Conservation (phyloP, 2,888 invertebrate genomes). For the Cryptus armator region DNA sequence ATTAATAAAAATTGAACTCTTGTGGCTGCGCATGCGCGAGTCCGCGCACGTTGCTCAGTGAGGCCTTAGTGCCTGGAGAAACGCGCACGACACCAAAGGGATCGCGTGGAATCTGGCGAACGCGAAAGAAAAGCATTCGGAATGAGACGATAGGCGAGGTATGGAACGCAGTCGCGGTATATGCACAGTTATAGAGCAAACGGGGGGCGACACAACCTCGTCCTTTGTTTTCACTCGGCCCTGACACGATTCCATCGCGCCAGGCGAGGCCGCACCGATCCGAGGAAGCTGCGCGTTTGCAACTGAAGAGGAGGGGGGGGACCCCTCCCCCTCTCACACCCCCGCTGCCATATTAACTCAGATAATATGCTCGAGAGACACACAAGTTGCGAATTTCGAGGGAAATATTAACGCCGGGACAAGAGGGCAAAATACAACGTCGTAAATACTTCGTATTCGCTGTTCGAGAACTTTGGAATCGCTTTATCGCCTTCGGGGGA, state of each 20-base stretch:
- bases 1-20: background rate
- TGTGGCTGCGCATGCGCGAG: background rate
- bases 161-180: background rate
- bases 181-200: background rate
- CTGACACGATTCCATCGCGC: slow-evolving; percentile 58
- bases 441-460: background rate
- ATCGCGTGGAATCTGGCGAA: slow-evolving; percentile 24
- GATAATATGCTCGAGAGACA: background rate
- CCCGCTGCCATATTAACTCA: slow-evolving; percentile 14
- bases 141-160: slow-evolving; percentile 12
- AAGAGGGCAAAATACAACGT: too few relatives aligned
- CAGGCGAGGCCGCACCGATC: slow-evolving; percentile 28
- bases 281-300: slow-evolving; percentile 34
- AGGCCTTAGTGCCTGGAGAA: background rate
- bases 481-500: background rate
- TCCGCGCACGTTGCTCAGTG: background rate
- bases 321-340: too few relatives aligned
- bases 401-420: background rate
- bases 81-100: background rate
- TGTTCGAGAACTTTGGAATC: background rate
- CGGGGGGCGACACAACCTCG: slow-evolving; percentile 34
- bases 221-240: slow-evolving; percentile 64
- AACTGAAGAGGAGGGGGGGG: background rate
- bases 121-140: slow-evolving; percentile 8
- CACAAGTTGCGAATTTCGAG: background rate